phyloP scores from a whole-genome alignment of 2,797 vertebrate species.

The Kryptopterus vitreolus region DNA sequence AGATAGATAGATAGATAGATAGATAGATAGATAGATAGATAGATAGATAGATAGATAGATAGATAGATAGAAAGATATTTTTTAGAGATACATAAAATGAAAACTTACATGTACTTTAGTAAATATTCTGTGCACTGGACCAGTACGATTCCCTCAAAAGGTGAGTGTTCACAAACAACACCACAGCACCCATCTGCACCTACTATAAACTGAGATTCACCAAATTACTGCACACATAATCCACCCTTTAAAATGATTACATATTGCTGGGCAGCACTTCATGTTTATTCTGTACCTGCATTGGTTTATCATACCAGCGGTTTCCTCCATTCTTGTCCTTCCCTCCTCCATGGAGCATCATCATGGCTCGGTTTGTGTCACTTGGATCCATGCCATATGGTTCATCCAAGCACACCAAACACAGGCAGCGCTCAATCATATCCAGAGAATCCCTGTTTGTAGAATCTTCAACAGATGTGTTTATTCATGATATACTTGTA shows the following conservation, averaged over 20 bases:
- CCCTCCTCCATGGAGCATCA: slow-evolving; percentile 90
- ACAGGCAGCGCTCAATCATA: slow-evolving; percentile 93
- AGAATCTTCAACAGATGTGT: slow-evolving; percentile 78
- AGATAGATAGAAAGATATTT: no score
- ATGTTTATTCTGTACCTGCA: slow-evolving; percentile 81
- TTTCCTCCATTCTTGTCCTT: slow-evolving; percentile 83
- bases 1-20: no score
- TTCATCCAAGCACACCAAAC: slow-evolving; percentile 89
- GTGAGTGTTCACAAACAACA: slow-evolving; percentile 92
- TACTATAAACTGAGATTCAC: slow-evolving; percentile 84
- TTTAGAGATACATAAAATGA: not conserved
- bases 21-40: no score
- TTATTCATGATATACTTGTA: not conserved
- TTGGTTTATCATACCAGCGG: slow-evolving; percentile 97
- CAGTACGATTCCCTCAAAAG: slow-evolving; percentile 92
- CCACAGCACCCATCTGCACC: slow-evolving; percentile 90
- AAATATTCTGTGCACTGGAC: slow-evolving; percentile 92
- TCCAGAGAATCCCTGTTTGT: slow-evolving; percentile 95
- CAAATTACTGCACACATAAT: slow-evolving; percentile 6
- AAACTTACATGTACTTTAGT: slow-evolving; percentile 90
- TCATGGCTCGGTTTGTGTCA: slow-evolving; percentile 77
- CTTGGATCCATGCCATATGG: slow-evolving; percentile 72
- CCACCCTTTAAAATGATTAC: not conserved
- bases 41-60: no score
- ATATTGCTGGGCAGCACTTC: not conserved